phyloP scores from a whole-genome alignment of 1,140 invertebrate genomes.

The Nautilus pompilius region DNA sequence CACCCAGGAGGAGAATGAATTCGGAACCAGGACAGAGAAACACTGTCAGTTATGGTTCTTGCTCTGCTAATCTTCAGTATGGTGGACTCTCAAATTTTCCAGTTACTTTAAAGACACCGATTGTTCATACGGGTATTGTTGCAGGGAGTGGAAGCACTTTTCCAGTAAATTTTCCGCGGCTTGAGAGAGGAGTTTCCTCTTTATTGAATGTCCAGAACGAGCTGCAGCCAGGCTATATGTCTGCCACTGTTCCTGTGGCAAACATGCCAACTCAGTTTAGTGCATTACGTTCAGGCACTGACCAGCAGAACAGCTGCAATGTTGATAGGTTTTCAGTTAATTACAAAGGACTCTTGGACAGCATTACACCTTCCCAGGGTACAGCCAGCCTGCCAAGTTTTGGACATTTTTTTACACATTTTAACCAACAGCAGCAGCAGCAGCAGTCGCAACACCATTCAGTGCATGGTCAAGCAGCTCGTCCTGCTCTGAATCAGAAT shows the following conservation, averaged over 20 bases:
- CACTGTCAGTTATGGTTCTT: conserved; percentile 2
- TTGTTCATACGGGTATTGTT: neutral
- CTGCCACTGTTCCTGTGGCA: neutral
- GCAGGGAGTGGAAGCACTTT: neutral
- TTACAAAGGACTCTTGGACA: neutral
- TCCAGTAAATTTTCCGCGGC: neutral
- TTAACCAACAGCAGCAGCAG: conserved; percentile 29
- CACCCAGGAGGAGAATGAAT: conserved; percentile 1
- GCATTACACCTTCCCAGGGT: neutral
- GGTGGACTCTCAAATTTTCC: neutral
- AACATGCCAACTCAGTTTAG: conserved; percentile 3
- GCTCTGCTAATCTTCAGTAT: neutral
- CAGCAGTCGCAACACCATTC: conserved; percentile 11
- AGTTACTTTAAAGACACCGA: neutral
- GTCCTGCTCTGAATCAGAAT: neutral
- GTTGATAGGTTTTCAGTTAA: neutral
- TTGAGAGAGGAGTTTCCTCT: neutral
- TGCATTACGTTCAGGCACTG: neutral
- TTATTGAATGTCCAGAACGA: neutral
- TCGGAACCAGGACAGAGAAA: conserved; percentile 3
- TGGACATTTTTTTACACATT: conserved; percentile 30
- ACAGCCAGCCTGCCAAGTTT: conserved; percentile 26
- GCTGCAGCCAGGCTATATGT: neutral
- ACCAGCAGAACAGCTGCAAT: neutral
- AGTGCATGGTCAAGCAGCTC: neutral